Percentiles rank a stretch among this genome's conserved stretches.
phyloP scores from a whole-genome alignment of 2,113 vertebrate genomes.

The Odocoileus hemionus region DNA sequence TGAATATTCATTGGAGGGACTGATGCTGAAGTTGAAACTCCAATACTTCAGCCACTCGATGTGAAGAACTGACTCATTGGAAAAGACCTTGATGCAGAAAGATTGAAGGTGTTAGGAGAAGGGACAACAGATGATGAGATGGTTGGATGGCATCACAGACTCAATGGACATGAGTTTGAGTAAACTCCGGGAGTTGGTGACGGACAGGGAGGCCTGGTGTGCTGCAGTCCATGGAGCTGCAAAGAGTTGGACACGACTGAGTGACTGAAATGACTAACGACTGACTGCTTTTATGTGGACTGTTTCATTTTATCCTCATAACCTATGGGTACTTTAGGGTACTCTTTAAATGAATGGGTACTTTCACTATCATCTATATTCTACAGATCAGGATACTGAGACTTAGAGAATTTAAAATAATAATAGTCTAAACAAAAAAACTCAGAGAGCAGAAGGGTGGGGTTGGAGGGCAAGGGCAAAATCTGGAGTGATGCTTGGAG shows the following conservation, averaged over 20 bases:
- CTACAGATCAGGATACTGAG: background rate
- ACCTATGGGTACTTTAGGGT: background rate
- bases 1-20: background rate
- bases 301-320: background rate
- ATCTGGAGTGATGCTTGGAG: background rate
- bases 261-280: background rate
- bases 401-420: background rate
- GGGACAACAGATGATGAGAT: background rate
- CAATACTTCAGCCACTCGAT: background rate
- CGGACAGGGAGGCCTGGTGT: background rate
- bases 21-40: background rate
- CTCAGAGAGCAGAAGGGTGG: background rate
- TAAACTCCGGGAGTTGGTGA: background rate
- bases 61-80: background rate
- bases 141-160: background rate
- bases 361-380: background rate
- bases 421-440: background rate
- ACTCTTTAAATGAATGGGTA: background rate
- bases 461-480: background rate
- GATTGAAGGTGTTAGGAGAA: background rate
- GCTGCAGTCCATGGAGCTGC: background rate
- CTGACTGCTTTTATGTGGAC: background rate
- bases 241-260: rapidly evolving
- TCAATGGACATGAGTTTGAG: background rate
- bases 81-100: background rate